Percentiles rank a stretch among this genome's conserved stretches.
These are phyloP conservation scores for Callospermophilus lateralis DNA, from an alignment of 2,113 vertebrate species.

Conservation along the genomic window DNA sequence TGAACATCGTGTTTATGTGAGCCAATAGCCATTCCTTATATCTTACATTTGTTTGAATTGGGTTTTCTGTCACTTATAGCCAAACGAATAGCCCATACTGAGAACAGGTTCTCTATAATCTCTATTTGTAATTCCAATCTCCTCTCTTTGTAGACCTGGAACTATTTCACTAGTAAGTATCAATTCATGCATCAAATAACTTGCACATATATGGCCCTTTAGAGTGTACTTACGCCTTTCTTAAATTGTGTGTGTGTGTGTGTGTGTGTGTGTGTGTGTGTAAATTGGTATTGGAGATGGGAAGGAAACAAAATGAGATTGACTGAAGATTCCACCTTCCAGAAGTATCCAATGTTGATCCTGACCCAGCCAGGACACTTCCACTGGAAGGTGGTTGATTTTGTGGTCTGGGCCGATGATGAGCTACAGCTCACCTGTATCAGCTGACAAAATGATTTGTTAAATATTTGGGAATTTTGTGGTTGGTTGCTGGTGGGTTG, in stretches of 20 bases:
- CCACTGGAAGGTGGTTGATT: not conserved
- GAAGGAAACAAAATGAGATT: not conserved
- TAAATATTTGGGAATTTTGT: not conserved
- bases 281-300: not conserved
- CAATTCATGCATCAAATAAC: not conserved
- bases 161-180: constrained; percentile 3
- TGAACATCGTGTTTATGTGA: not conserved
- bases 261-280: too few species aligned
- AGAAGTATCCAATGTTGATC: not conserved
- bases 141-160: not conserved
- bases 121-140: not conserved
- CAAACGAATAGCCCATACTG: not conserved
- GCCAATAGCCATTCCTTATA: not conserved
- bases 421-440: not conserved
- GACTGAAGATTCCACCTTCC: not conserved
- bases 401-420: not conserved
- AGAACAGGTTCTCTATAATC: not conserved
- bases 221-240: not conserved
- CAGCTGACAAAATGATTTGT: not conserved
- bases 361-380: not conserved
- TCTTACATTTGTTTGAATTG: not conserved
- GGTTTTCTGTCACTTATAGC: not conserved
- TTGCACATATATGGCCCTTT: not conserved
- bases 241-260: not conserved
- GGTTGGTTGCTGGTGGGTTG: not conserved